Evolutionary conservation across 2,113 vertebrate genomes (phyloP).

Genomic region (Cacatua alba): DNA sequence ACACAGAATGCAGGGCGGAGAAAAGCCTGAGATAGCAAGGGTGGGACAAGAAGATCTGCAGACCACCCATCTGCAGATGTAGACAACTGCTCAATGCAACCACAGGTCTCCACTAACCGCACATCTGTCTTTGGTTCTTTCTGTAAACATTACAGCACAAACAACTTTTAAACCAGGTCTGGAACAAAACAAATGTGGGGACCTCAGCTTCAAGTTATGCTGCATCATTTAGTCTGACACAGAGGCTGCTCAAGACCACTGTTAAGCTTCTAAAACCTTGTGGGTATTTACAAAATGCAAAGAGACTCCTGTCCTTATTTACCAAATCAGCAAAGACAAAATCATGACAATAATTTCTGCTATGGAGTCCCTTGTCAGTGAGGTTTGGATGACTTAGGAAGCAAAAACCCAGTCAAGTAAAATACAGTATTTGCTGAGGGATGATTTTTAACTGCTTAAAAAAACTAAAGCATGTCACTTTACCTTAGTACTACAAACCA

Average conservation of each 20-base stretch:
- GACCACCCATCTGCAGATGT: no score
- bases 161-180: not conserved
- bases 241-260: no score
- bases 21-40: not conserved
- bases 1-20: not conserved
- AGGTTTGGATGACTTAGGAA: not conserved
- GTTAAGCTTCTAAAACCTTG: not conserved
- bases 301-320: not conserved
- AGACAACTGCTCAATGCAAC: not conserved
- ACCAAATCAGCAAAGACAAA: not conserved
- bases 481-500: not conserved
- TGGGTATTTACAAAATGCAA: not conserved
- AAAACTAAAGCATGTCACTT: not conserved
- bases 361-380: not conserved
- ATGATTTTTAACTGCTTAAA: not conserved
- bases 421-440: not conserved
- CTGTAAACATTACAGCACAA: not conserved
- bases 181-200: not conserved
- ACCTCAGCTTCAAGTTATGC: not conserved
- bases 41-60: not conserved
- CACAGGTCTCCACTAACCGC: not conserved
- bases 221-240: not conserved
- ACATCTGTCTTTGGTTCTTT: not conserved
- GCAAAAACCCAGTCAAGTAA: not conserved
- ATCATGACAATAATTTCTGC: not conserved